Base-by-base conservation (phyloP, 2,113 vertebrate genomes). In the Microcebus murinus region DNA sequence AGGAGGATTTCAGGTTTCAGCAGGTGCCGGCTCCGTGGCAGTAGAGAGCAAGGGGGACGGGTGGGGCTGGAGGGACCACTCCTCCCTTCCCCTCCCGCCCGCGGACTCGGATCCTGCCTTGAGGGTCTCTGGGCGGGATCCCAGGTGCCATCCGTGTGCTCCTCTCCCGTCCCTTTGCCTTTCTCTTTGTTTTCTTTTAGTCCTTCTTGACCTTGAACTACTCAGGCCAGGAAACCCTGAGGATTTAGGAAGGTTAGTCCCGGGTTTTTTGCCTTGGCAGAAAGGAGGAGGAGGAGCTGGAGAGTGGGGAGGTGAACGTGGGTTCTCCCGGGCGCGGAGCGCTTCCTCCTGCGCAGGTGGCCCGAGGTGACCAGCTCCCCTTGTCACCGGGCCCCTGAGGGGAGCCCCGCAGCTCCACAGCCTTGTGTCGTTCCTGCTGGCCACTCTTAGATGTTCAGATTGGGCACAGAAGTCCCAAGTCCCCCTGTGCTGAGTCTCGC, bases 1-100 rank as follows among this genome's bases (percentile, higher is more conserved):
- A 1, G 85, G 45, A 25, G 11, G 0, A 1, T 27, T 13, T 42
- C 17, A 14, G n/a, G 18, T 52, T 7, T 48, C 4, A 0, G 4
- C 2, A 0, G 34, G 1, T 14, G 18, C 15, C 18, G 1, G 36
- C 17, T 34, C n/a, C 39, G 27, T 15, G 17, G 31, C 15, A 9
- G 29, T 3, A 15, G 6, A 74, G 27, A 4, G 14, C 73, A 74
- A 7, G 29, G 27, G 15, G 29, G 48, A 34, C 18, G 1, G 21
- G 42, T 45, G 42, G 42, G 42, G 42, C 42, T 45, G 42, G 42
- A 45, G 42, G 6, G 42, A 45, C 42, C 42, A 45, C 42, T 45
- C 42, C 45, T 21, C 15, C 59, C 42, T n/a, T 13, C 34, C 27
- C 1, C 0, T 14, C n/a, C 36, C 29, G 61, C 13, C 20, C 8